Conservation (phyloP, 2,113 vertebrate genomes). For the Athene noctua region DNA sequence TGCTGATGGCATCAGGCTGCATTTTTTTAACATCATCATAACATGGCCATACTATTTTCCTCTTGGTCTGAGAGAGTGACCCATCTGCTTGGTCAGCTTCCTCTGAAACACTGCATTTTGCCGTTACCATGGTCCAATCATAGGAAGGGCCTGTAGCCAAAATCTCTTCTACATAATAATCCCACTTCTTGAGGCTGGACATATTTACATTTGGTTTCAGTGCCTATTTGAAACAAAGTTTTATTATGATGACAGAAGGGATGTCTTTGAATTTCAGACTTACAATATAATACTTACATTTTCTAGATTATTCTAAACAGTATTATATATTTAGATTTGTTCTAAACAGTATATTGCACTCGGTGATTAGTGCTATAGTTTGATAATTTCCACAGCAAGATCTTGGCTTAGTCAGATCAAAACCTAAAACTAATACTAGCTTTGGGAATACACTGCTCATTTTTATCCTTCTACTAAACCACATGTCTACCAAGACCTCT, state of each 20-base stretch:
- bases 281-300: background rate
- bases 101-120: slow-evolving; percentile 72
- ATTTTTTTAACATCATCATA: slow-evolving; percentile 86
- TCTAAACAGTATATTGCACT: background rate
- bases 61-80: slow-evolving; percentile 76
- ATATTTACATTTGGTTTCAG: slow-evolving; percentile 88
- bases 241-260: background rate
- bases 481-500: background rate
- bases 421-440: background rate
- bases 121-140: slow-evolving; percentile 85
- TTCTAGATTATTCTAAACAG: background rate
- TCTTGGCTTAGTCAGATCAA: background rate
- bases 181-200: slow-evolving; percentile 92
- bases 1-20: slow-evolving; percentile 92
- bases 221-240: slow-evolving; percentile 69
- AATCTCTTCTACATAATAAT: slow-evolving; percentile 93
- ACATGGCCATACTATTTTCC: slow-evolving; percentile 95
- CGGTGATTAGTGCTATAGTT: background rate
- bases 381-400: background rate
- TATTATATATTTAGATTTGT: too few relatives aligned
- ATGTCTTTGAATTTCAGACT: background rate
- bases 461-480: background rate
- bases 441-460: background rate
- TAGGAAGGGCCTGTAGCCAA: slow-evolving; percentile 90
- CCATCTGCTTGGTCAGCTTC: slow-evolving; percentile 71